These are phyloP conservation scores for Antheraea pernyi DNA, from an alignment of 1,140 invertebrate species.

Conservation along the genomic window DNA sequence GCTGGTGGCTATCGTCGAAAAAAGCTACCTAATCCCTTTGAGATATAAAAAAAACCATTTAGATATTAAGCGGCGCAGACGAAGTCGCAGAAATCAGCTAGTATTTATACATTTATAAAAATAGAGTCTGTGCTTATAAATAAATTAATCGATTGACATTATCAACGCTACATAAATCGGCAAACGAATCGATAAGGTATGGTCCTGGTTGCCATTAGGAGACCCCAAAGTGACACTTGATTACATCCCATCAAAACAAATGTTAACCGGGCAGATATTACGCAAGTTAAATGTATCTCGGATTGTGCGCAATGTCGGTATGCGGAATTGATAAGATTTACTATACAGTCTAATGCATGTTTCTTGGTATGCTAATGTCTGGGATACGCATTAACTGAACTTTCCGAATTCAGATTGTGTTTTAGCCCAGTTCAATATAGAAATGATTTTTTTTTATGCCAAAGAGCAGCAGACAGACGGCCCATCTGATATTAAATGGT, in stretches of 20 bases:
- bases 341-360: not conserved
- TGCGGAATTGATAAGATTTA: slow-evolving; percentile 13
- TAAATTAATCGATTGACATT: too few species aligned
- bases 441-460: too few species aligned
- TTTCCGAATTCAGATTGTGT: not conserved
- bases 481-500: too few species aligned
- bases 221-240: not conserved
- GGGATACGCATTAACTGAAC: not conserved
- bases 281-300: slow-evolving; percentile 8
- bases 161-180: not conserved
- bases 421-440: too few species aligned
- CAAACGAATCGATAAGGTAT: not conserved
- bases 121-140: too few species aligned
- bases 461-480: too few species aligned
- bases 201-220: not conserved
- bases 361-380: not conserved
- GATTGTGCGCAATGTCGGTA: slow-evolving; percentile 7
- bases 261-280: slow-evolving; percentile 4
- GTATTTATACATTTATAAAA: too few species aligned
- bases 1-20: too few species aligned
- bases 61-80: too few species aligned
- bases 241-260: slow-evolving; percentile 1
- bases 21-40: too few species aligned
- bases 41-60: too few species aligned
- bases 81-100: too few species aligned